phyloP scores from a whole-genome alignment of 2,888 invertebrate species.

The Petrophora chlorosata region DNA sequence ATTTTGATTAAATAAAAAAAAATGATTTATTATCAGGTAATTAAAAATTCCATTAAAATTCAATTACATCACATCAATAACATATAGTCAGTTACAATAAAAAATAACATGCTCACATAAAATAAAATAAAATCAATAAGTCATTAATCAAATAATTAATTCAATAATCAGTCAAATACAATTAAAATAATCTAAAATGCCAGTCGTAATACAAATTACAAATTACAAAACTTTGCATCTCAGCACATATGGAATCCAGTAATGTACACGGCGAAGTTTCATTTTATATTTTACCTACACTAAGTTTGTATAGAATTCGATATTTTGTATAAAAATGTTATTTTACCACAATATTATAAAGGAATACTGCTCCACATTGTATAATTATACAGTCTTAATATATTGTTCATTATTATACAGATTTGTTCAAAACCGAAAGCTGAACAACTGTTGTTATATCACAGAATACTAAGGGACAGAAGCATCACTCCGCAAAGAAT shows the following conservation, averaged over 20 bases:
- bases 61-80: background rate
- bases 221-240: conserved; percentile 3
- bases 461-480: too few relatives aligned
- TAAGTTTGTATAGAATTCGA: conserved; percentile 63
- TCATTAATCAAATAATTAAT: too few relatives aligned
- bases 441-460: background rate
- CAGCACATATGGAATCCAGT: conserved; percentile 16
- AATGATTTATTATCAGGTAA: too few relatives aligned
- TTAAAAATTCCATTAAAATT: too few relatives aligned
- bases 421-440: background rate
- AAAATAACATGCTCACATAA: too few relatives aligned
- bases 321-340: conserved; percentile 62
- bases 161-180: too few relatives aligned
- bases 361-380: conserved; percentile 48
- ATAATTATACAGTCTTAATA: too few relatives aligned
- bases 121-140: too few relatives aligned
- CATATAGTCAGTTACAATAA: background rate
- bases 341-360: conserved; percentile 10
- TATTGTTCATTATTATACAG: too few relatives aligned
- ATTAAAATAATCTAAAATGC: too few relatives aligned
- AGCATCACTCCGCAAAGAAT: too few relatives aligned
- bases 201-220: background rate
- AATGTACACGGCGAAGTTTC: conserved; percentile 7
- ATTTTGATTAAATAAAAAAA: too few relatives aligned
- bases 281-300: conserved; percentile 41